Conservation (phyloP, 2,888 invertebrate genomes). For the Rotaria macrura region DNA sequence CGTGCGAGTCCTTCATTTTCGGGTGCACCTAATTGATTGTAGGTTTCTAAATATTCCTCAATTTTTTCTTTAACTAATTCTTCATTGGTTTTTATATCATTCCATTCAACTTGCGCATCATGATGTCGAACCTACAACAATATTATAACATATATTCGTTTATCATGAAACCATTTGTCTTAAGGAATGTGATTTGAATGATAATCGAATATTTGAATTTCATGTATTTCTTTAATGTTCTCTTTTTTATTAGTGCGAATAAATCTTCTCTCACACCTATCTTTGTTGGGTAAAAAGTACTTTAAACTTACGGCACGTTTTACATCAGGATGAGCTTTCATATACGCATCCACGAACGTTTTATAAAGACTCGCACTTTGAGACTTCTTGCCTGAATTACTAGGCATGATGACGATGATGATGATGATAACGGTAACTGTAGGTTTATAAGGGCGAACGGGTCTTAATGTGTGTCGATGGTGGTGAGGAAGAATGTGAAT, state of each 20-base stretch:
- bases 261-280: too few relatives aligned
- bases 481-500: conserved; percentile 15
- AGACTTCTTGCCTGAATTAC: neutral
- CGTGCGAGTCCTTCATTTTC: neutral
- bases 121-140: neutral
- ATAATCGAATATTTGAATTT: too few relatives aligned
- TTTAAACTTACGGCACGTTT: neutral
- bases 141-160: neutral
- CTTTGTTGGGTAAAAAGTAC: too few relatives aligned
- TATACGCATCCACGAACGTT: neutral
- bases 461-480: neutral
- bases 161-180: neutral
- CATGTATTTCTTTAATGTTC: too few relatives aligned
- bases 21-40: neutral
- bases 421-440: neutral
- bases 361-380: neutral
- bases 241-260: too few relatives aligned
- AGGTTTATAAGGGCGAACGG: neutral
- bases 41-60: conserved; percentile 7
- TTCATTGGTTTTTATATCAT: neutral
- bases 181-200: too few relatives aligned
- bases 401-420: neutral
- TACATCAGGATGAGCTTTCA: neutral
- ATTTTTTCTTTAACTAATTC: conserved; percentile 20
- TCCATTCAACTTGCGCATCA: conserved; percentile 9